Evolutionary conservation across 2,797 vertebrate species (phyloP).

Genomic region (Anguilla marmorata): DNA sequence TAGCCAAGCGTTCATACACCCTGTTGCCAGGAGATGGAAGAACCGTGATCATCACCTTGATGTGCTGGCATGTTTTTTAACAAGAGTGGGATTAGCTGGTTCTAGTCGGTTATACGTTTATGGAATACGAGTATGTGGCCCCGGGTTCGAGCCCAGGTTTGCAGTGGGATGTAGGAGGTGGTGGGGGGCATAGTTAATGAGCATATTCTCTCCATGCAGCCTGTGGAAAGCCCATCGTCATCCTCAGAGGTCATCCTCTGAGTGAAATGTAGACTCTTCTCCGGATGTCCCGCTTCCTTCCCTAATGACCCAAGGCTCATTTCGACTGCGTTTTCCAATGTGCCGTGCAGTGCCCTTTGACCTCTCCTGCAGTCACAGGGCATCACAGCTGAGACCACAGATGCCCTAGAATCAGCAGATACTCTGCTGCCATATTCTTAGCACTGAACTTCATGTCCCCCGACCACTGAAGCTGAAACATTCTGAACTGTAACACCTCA

Average conservation of each 20-base stretch:
- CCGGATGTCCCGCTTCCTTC: neutral
- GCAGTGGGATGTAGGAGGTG: too few relatives aligned
- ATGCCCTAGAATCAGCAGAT: too few relatives aligned
- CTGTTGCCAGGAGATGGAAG: neutral
- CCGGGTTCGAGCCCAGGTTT: neutral
- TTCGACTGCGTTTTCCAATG: neutral
- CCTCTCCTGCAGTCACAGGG: neutral
- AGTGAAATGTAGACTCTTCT: neutral
- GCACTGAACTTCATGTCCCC: too few relatives aligned
- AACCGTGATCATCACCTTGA: neutral
- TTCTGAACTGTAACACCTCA: too few relatives aligned
- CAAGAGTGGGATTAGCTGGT: too few relatives aligned
- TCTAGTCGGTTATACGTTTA: neutral
- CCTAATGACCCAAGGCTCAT: neutral
- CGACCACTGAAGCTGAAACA: too few relatives aligned
- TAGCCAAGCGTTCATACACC: neutral
- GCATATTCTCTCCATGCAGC: neutral
- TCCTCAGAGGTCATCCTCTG: neutral
- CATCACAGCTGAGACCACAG: too few relatives aligned
- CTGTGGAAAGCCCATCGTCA: neutral
- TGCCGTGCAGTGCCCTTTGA: neutral
- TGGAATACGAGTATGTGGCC: neutral
- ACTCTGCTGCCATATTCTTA: too few relatives aligned
- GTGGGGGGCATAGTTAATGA: neutral
- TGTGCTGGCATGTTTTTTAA: neutral